These are phyloP conservation scores for Delichon dasypus DNA, from an alignment of 2,797 vertebrate genomes.

Conservation along the genomic window DNA sequence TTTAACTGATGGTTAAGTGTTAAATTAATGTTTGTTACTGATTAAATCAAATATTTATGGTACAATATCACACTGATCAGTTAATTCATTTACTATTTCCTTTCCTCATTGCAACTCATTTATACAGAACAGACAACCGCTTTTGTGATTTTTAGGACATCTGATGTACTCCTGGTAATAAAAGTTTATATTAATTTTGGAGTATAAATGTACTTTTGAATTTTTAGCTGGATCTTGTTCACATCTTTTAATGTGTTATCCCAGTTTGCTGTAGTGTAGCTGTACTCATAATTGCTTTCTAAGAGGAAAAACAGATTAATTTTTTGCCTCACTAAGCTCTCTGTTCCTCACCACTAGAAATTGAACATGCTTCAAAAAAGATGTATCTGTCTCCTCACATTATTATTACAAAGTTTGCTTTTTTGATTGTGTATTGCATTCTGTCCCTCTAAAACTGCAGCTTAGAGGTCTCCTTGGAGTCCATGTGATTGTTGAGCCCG, in stretches of 20 bases:
- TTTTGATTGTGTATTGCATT: not conserved
- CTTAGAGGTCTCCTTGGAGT: not conserved
- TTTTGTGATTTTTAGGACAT: not conserved
- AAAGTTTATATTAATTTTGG: not conserved
- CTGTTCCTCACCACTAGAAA: not conserved
- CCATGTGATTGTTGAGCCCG: accelerated
- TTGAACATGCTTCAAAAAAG: not conserved
- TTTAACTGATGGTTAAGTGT: not conserved
- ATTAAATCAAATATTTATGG: not conserved
- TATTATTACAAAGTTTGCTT: not conserved
- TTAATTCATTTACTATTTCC: not conserved
- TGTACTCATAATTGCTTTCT: not conserved
- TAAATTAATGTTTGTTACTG: not conserved
- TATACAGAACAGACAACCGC: not conserved
- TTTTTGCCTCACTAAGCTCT: not conserved
- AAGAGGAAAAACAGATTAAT: not conserved
- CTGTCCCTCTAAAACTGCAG: not conserved
- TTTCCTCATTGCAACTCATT: not conserved
- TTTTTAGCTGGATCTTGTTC: not conserved
- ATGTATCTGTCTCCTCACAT: not conserved
- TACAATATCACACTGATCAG: not conserved
- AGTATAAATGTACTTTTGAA: not conserved
- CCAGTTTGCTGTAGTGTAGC: not conserved
- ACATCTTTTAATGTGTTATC: not conserved
- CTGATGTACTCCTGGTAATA: not conserved